These are phyloP conservation scores for Macropus fuliginosus DNA, from an alignment of 2,797 vertebrate genomes.

Conservation along the genomic window DNA sequence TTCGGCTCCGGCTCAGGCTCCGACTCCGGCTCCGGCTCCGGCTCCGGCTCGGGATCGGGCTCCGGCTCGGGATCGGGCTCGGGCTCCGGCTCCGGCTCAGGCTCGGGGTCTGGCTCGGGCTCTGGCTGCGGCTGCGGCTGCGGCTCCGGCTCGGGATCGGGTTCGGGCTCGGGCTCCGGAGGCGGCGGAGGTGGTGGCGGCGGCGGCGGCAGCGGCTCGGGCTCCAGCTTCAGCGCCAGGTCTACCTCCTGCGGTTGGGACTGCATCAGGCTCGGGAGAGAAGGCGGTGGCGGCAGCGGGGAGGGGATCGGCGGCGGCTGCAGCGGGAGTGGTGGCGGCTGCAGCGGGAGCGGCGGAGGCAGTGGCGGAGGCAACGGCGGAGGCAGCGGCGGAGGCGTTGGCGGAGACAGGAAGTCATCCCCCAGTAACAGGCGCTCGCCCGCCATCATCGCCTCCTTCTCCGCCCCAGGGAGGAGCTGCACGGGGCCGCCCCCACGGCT, in stretches of 20 bases:
- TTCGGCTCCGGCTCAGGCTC: not conserved
- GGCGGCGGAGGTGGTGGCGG: too few relatives aligned
- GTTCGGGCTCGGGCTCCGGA: too few relatives aligned
- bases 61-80: too few relatives aligned
- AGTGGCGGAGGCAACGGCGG: too few relatives aligned
- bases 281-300: not conserved
- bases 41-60: too few relatives aligned
- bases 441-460: conserved; percentile 6
- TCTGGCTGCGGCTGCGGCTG: not conserved
- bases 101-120: not conserved
- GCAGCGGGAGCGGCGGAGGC: too few relatives aligned
- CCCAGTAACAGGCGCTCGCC: not conserved
- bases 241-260: not conserved
- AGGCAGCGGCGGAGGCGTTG: not conserved
- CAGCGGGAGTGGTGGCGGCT: too few relatives aligned
- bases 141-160: not conserved
- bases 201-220: not conserved
- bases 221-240: not conserved
- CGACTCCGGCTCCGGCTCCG: too few relatives aligned
- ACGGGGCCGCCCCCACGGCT: not conserved
- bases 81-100: too few relatives aligned
- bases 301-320: not conserved
- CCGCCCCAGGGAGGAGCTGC: conserved; percentile 52
- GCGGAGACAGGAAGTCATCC: not conserved
- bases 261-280: not conserved